Evolutionary conservation across 2,113 vertebrate genomes (phyloP).

Genomic region (Proterorhinus semilunaris): DNA sequence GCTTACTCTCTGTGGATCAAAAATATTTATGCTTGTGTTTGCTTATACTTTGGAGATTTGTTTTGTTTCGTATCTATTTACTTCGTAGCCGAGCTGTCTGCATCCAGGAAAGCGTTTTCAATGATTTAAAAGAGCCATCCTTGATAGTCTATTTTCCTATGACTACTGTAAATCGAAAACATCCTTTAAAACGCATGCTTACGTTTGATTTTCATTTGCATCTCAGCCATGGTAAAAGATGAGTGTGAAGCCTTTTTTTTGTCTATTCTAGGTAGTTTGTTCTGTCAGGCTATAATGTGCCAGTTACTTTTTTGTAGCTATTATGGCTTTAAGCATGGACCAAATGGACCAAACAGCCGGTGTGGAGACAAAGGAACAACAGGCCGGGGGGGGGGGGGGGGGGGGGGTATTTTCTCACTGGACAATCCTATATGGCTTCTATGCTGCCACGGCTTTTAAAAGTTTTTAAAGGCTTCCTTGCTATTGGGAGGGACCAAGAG

Average conservation of each 20-base stretch:
- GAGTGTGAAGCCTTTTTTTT: conserved; percentile 70
- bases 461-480: conserved; percentile 31
- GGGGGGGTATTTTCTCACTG: conserved; percentile 48
- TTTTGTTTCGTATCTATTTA: conserved; percentile 79
- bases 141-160: conserved; percentile 80
- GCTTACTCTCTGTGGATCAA: conserved; percentile 82
- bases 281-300: conserved; percentile 38
- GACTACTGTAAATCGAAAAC: conserved; percentile 79
- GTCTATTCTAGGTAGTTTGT: conserved; percentile 43
- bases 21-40: conserved; percentile 83
- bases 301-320: conserved; percentile 44
- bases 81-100: conserved; percentile 77
- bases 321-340: conserved; percentile 26
- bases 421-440: conserved; percentile 44
- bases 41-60: conserved; percentile 80
- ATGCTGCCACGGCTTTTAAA: conserved; percentile 34
- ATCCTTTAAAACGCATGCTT: conserved; percentile 79
- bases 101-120: conserved; percentile 78
- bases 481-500: conserved; percentile 38
- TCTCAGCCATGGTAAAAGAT: conserved; percentile 63
- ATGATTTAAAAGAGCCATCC: conserved; percentile 76
- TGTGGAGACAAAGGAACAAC: conserved; percentile 28
- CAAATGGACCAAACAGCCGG: conserved; percentile 17
- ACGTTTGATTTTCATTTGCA: conserved; percentile 74
- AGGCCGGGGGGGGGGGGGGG: conserved; percentile 12